These are phyloP conservation scores for Beris morrisii DNA, from an alignment of 2,888 invertebrate genomes.

Conservation along the genomic window DNA sequence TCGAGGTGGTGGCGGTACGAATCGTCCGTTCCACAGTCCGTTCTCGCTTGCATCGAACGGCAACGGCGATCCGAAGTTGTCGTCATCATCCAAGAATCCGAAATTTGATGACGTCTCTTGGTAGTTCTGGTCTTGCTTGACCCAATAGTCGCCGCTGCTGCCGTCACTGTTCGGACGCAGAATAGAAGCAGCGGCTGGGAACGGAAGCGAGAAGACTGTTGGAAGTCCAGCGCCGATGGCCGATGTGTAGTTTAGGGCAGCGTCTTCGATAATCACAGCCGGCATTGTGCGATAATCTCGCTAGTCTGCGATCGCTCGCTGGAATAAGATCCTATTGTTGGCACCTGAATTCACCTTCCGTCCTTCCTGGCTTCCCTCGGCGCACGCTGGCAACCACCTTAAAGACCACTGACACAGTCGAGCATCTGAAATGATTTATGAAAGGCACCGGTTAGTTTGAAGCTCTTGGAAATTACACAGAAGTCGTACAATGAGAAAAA, in stretches of 20 bases:
- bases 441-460: slow-evolving; percentile 3
- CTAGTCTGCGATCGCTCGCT: neutral
- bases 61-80: slow-evolving; percentile 56
- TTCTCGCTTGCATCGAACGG: slow-evolving; percentile 57
- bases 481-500: slow-evolving; percentile 7
- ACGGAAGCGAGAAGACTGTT: slow-evolving; percentile 28
- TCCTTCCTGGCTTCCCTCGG: neutral
- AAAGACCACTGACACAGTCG: slow-evolving; percentile 17
- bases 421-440: slow-evolving; percentile 23
- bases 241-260: slow-evolving; percentile 34
- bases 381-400: slow-evolving; percentile 19
- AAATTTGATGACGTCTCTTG: slow-evolving; percentile 17
- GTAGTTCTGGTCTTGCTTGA: neutral
- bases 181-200: slow-evolving; percentile 5
- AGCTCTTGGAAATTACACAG: slow-evolving; percentile 8
- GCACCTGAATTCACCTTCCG: slow-evolving; percentile 17
- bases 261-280: slow-evolving; percentile 32
- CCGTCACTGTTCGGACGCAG: neutral
- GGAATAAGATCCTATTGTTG: neutral
- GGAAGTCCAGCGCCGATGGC: slow-evolving; percentile 5
- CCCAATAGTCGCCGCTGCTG: slow-evolving; percentile 6
- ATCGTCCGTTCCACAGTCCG: slow-evolving; percentile 58
- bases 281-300: slow-evolving; percentile 28
- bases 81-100: slow-evolving; percentile 47
- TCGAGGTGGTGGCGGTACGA: slow-evolving; percentile 69